phyloP scores from a whole-genome alignment of 2,797 vertebrate genomes.

The Xenentodon cancila region DNA sequence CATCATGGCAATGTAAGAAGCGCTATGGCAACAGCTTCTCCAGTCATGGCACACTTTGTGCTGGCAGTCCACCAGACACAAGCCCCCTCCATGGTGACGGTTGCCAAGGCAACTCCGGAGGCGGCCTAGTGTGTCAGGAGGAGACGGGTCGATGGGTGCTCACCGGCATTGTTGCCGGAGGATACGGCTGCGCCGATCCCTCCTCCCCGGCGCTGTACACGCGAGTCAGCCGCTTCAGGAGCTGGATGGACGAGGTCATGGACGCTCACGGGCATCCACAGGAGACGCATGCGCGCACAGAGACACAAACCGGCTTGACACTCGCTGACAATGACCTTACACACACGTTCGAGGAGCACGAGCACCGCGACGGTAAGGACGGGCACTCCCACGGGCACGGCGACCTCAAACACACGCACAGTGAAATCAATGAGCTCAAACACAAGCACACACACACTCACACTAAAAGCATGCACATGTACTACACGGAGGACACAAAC shows the following conservation, averaged over 20 bases:
- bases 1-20: slow-evolving; percentile 86
- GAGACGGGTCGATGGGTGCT: slow-evolving; percentile 87
- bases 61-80: slow-evolving; percentile 89
- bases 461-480: slow-evolving; percentile 28
- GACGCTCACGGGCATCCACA: slow-evolving; percentile 60
- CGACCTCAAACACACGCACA: slow-evolving; percentile 25
- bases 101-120: slow-evolving; percentile 91
- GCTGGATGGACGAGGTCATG: slow-evolving; percentile 89
- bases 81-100: slow-evolving; percentile 84
- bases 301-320: slow-evolving; percentile 25
- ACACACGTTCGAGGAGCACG: slow-evolving; percentile 3
- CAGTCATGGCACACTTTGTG: slow-evolving; percentile 89
- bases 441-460: slow-evolving; percentile 48
- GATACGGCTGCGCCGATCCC: slow-evolving; percentile 86
- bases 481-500: slow-evolving; percentile 24
- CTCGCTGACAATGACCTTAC: slow-evolving; percentile 30
- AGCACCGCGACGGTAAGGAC: slow-evolving; percentile 14
- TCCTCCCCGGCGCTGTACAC: slow-evolving; percentile 90
- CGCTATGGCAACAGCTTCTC: slow-evolving; percentile 89
- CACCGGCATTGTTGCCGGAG: slow-evolving; percentile 88
- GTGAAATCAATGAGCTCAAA: slow-evolving; percentile 34
- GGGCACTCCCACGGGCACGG: slow-evolving; percentile 14
- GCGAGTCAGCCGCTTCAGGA: slow-evolving; percentile 87
- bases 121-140: slow-evolving; percentile 88
- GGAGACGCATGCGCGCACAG: background rate